phyloP scores from a whole-genome alignment of 1,140 invertebrate genomes.

The Diachasmimorpha longicaudata region DNA sequence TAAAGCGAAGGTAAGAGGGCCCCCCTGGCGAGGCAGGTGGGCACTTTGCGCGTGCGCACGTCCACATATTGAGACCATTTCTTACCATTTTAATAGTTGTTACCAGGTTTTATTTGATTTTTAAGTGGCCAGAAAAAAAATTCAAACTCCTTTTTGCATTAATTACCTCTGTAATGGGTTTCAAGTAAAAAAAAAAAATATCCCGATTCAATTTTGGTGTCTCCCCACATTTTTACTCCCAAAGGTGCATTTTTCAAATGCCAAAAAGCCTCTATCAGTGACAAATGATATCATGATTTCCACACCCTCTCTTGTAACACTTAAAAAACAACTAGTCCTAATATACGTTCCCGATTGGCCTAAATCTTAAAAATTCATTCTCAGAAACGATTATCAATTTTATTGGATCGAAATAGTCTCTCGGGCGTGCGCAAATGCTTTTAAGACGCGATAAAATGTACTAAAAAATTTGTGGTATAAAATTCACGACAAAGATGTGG shows the following conservation, averaged over 20 bases:
- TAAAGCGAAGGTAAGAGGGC: conserved; percentile 55
- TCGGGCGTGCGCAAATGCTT: neutral
- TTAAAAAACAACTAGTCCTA: too few species aligned
- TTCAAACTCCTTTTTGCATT: neutral
- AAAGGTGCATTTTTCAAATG: too few species aligned
- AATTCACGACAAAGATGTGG: neutral
- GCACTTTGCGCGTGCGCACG: neutral
- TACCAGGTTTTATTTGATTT: neutral
- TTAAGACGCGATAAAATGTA: neutral
- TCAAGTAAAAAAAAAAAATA: too few species aligned
- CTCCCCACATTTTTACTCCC: too few species aligned
- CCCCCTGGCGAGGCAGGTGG: conserved; percentile 49
- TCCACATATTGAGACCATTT: neutral
- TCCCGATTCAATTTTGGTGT: too few species aligned
- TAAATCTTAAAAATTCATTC: neutral
- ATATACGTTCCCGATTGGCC: too few species aligned
- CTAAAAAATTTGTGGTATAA: neutral
- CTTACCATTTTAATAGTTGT: neutral
- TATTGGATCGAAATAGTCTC: neutral
- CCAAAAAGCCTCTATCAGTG: too few species aligned
- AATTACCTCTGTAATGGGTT: too few species aligned
- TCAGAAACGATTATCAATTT: neutral
- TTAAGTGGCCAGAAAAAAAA: neutral
- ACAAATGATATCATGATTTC: too few species aligned
- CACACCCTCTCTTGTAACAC: too few species aligned